Evolutionary conservation across 2,797 vertebrate genomes (phyloP).

Genomic region (Poliocrania exsul): DNA sequence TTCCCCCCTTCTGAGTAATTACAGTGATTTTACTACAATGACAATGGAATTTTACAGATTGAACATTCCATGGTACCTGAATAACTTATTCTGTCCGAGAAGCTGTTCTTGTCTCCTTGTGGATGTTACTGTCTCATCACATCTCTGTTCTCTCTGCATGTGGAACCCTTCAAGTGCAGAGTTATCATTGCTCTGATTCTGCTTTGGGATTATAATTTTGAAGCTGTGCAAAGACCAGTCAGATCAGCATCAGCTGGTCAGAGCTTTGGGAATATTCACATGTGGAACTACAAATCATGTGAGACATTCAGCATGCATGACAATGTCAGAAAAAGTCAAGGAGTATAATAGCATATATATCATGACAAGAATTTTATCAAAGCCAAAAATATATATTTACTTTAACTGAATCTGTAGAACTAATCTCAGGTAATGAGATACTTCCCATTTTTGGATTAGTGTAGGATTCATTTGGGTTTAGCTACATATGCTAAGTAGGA

Average conservation of each 20-base stretch:
- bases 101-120: background rate
- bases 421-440: background rate
- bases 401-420: background rate
- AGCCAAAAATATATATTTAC: background rate
- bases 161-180: background rate
- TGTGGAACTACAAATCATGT: background rate
- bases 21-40: background rate
- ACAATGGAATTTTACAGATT: background rate
- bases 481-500: background rate
- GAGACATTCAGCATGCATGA: background rate
- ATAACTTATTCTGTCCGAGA: background rate
- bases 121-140: background rate
- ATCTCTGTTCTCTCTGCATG: background rate
- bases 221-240: background rate
- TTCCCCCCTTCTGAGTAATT: background rate
- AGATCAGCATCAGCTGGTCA: background rate
- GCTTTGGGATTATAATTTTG: background rate
- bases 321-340: background rate
- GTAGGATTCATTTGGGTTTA: background rate
- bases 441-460: background rate
- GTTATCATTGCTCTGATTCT: background rate
- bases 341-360: background rate
- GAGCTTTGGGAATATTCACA: background rate
- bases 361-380: background rate
- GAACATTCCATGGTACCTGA: background rate